Evolutionary conservation across 37 sponge, comb jelly and placozoan species (phyloP), one percentile per base, ranked within the genome.

Genomic region (Chondrilla cf. caribensis): DNA sequence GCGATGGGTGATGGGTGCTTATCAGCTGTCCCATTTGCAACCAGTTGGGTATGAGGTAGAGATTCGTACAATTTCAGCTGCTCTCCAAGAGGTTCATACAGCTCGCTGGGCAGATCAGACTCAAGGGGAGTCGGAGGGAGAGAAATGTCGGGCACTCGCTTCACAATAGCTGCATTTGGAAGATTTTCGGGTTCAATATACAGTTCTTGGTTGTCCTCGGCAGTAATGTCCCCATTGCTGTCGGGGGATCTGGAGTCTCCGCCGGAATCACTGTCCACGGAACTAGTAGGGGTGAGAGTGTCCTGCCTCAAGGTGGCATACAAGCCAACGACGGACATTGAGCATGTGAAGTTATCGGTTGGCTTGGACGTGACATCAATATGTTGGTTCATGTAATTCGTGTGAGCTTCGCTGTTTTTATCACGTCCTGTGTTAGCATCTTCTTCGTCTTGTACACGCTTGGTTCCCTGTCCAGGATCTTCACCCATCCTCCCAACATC

Each of bases 101-200:
- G 51, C 51, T 47, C 51, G 6, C 9, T 14, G 6, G 51, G 11
- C 51, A 47, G 6, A 14, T 47, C 32, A 67, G 31, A 3, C 35
- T 67, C 68, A n/a, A 33, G 29, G 68, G 68, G 68, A 4, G 68
- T 6, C 15, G 68, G 68, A 67, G 68, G 68, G 15, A 67, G 32
- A 67, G 68, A 32, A 3, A 28, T 67, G 29, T 26, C n/a, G 29
- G 32, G 35, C 68, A 29, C 2, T 29, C 68, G n/a, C 68, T 67
- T n/a, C 32, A 33, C 68, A 31, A 17, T 33, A 17, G 1, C 31
- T 0, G 35, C 26, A 67, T 26, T n/a, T 60, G 64, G 29, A 4
- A 18, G 29, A 26, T n/a, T 1, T 67, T 29, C 76, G 2, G 41
- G 43, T 42, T 39, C 76, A 43, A 73, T 73, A 22, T 73, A 42